Evolutionary conservation across 2,797 vertebrate genomes (phyloP).

Genomic region (Lutjanus campechanus): DNA sequence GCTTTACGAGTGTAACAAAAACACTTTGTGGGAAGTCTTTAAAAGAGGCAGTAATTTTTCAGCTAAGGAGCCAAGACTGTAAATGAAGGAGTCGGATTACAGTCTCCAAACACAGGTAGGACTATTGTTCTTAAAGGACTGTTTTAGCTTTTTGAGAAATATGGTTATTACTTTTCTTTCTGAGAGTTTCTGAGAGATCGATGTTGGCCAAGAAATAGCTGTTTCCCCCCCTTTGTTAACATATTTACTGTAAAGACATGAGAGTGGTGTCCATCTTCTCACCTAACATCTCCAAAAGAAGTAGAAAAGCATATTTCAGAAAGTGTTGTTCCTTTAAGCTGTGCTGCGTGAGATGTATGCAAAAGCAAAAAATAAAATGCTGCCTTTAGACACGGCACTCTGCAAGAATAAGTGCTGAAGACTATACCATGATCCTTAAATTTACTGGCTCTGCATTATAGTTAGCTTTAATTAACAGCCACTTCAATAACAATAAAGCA

Average conservation of each 20-base stretch:
- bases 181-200: not conserved
- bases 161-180: not conserved
- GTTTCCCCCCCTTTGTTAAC: not conserved
- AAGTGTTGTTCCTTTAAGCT: slow-evolving; percentile 2
- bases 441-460: slow-evolving; percentile 70
- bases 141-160: not conserved
- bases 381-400: slow-evolving; percentile 12
- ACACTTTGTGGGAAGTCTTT: slow-evolving; percentile 40
- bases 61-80: slow-evolving; percentile 14
- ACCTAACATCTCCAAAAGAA: not conserved
- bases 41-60: slow-evolving; percentile 33
- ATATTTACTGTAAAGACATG: not conserved
- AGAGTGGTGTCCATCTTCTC: not conserved
- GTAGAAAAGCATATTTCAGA: not conserved
- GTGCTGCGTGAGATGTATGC: not conserved
- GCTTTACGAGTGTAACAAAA: slow-evolving; percentile 32
- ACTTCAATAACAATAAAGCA: slow-evolving; percentile 81
- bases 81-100: slow-evolving; percentile 27
- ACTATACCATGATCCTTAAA: slow-evolving; percentile 41
- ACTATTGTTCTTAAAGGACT: not conserved
- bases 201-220: not conserved
- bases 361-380: slow-evolving; percentile 14
- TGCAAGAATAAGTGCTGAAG: slow-evolving; percentile 29
- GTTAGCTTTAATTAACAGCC: slow-evolving; percentile 75
- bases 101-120: slow-evolving; percentile 19